phyloP scores from a whole-genome alignment of 2,113 vertebrate genomes.

The Cyanistes caeruleus region DNA sequence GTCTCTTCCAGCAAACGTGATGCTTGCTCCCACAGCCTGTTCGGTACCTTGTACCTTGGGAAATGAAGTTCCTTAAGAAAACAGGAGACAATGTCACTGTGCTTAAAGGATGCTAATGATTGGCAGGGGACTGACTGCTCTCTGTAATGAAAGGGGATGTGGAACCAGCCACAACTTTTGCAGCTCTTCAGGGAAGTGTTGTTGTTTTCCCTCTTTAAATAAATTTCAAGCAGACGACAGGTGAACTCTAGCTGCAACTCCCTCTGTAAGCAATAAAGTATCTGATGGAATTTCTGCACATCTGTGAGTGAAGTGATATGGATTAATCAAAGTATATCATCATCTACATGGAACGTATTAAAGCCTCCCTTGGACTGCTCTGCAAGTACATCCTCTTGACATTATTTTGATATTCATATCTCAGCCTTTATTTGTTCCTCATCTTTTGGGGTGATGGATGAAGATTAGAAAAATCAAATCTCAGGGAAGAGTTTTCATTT shows the following conservation, averaged over 20 bases:
- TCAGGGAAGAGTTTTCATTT: not conserved
- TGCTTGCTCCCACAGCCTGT: not conserved
- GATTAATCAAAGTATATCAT: constrained; percentile 50
- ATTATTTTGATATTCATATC: not conserved
- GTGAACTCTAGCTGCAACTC: constrained; percentile 66
- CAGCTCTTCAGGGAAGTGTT: constrained; percentile 47
- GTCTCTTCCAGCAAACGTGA: not conserved
- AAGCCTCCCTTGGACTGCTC: not conserved
- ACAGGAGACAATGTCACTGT: not conserved
- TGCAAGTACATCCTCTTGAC: not conserved
- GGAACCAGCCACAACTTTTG: not conserved
- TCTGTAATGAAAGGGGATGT: not conserved
- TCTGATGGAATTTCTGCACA: constrained; percentile 49
- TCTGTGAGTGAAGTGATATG: constrained; percentile 29
- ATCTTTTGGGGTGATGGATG: not conserved
- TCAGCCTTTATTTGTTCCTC: not conserved
- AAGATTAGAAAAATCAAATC: not conserved
- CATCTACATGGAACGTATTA: not conserved
- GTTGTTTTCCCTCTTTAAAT: constrained; percentile 55
- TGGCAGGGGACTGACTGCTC: not conserved
- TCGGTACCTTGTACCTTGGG: not conserved
- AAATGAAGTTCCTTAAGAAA: not conserved
- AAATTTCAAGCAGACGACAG: constrained; percentile 46
- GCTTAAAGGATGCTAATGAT: not conserved
- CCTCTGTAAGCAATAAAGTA: constrained; percentile 66